Conservation (phyloP, 2,888 invertebrate genomes). For the Tethea ocularis region DNA sequence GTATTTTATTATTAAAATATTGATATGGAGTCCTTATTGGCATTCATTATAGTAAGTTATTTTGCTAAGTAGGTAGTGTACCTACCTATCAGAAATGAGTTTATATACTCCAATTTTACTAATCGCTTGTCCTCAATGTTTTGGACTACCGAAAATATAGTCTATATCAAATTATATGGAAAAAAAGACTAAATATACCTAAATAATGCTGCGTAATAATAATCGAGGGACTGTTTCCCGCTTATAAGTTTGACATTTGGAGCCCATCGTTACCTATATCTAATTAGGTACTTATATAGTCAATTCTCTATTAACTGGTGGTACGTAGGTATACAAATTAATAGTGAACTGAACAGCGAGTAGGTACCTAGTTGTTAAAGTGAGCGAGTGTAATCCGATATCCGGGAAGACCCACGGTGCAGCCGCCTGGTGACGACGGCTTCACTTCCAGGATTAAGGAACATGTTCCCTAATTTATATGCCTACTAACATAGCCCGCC, state of each 20-base stretch:
- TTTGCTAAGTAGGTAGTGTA: too few relatives aligned
- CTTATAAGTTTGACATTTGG: not conserved
- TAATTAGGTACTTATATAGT: too few relatives aligned
- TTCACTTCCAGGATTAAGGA: conserved; percentile 70
- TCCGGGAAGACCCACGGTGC: conserved; percentile 61
- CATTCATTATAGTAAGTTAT: not conserved
- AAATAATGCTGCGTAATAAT: too few relatives aligned
- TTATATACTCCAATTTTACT: too few relatives aligned
- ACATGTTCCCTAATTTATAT: conserved; percentile 60
- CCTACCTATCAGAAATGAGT: too few relatives aligned
- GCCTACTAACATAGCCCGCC: conserved; percentile 19
- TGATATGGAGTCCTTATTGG: not conserved
- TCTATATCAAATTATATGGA: too few relatives aligned
- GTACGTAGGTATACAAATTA: conserved; percentile 5
- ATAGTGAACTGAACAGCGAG: conserved; percentile 13
- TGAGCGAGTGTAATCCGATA: conserved; percentile 62
- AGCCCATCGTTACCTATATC: not conserved
- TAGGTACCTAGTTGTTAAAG: conserved; percentile 34
- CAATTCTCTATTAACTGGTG: not conserved
- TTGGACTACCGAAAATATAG: too few relatives aligned
- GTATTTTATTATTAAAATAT: too few relatives aligned
- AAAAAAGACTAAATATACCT: too few relatives aligned
- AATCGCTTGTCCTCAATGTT: too few relatives aligned
- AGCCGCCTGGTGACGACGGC: conserved; percentile 41
- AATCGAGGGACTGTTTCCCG: too few relatives aligned